A percentile compares a stretch with the other conserved stretches of the same genome.
Evolutionary conservation across 2,797 vertebrate genomes (phyloP).

Genomic region (Ctenopoma kingsleyae): DNA sequence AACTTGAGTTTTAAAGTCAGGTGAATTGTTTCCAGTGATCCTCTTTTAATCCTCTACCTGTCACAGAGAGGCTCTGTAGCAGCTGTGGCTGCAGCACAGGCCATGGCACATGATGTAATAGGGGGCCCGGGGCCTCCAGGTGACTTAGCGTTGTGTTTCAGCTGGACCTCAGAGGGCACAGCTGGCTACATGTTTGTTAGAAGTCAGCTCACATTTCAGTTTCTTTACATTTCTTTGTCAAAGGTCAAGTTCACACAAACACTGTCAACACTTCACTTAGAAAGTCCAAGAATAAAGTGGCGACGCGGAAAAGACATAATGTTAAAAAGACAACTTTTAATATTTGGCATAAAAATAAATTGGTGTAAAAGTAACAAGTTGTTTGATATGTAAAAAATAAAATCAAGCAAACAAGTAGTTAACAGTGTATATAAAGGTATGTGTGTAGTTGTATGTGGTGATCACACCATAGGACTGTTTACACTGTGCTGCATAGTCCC

Average conservation of each 20-base stretch:
- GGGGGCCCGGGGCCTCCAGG: background rate
- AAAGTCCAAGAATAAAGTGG: background rate
- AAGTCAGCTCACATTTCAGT: background rate
- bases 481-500: background rate
- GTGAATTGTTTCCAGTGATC: constrained; percentile 14
- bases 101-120: constrained; percentile 11
- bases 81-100: constrained; percentile 26
- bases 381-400: too few species aligned
- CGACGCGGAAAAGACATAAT: background rate
- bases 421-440: too few species aligned
- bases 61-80: constrained; percentile 5
- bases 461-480: background rate
- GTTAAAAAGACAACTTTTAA: too few species aligned
- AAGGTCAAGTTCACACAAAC: constrained; percentile 32
- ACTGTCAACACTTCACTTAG: background rate
- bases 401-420: too few species aligned
- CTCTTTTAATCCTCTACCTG: constrained; percentile 20
- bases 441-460: too few species aligned
- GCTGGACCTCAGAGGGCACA: background rate
- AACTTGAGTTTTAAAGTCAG: constrained; percentile 2
- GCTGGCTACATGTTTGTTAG: background rate
- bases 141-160: constrained; percentile 27
- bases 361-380: background rate
- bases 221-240: constrained; percentile 16
- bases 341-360: too few species aligned